Base-by-base conservation (phyloP, 2,797 vertebrate species). In the Anomalospiza imberbis region DNA sequence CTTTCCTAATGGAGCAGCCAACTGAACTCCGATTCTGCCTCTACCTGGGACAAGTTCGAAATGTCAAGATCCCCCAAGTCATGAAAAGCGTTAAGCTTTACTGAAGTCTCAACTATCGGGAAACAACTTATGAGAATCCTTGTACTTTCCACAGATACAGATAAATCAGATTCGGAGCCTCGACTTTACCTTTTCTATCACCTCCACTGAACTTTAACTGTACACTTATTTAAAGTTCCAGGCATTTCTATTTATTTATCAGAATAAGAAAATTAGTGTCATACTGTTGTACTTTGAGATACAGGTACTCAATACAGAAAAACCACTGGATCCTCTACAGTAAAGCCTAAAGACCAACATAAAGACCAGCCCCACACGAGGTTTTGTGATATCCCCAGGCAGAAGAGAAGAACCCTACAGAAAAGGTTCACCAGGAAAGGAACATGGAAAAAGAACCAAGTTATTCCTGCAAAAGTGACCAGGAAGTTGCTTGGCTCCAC, bases 281-380 rank as follows among this genome's bases (percentile, higher is more conserved):
- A 34, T 1, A 17, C 2, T n/a, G 17, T 10, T 17, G 18, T 32
- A 44, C 50, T 31, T 55, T 47, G 53, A 40, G 51, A 24, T 7
- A 32, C 0, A 48, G 28, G 9, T 40, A 51, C 53, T 31, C 32
- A 45, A 21, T 26, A 13, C 0, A 0, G 55, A 32, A 54, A 68
- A 79, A 44, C 1, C 2, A 40, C 18, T 1, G 20, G 29, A 15
- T 57, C 58, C 54, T 77, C 58, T 36, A 6, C 3, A 28, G 26
- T 34, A 66, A 60, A 54, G 9, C 19, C 28, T 42, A 17, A 51
- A 50, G 28, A 24, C 9, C 47, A 61, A 48, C 10, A 61, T 9
- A 48, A 55, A 66, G n/a, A 48, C 67, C 32, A 9, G 31, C 9
- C 75, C 44, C 68, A 26, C 11, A 28, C 21, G 20, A 68, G 25